Evolutionary conservation across 2,797 vertebrate species (phyloP), one percentile per base, ranked within the genome.

Genomic region (Scolopax bukidnonensis): DNA sequence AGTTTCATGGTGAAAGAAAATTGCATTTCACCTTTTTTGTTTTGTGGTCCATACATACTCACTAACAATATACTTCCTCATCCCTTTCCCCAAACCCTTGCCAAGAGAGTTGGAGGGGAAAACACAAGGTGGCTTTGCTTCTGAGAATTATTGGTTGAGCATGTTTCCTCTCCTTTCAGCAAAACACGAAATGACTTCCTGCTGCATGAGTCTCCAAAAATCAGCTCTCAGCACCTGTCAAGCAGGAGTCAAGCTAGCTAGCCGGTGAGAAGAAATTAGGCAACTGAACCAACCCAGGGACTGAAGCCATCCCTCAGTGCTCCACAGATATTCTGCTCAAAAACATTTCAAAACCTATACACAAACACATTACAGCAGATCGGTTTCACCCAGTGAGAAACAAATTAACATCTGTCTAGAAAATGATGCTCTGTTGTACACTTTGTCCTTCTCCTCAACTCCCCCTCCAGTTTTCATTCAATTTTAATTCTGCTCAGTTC

Each of bases 401-500:
- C 75, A 95, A 95, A 95, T 96, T 95, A 97, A 92, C 89, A 96
- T 95, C 93, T 96, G 71, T 88, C 60, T 83, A 83, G 87, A 89
- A 97, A 77, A 68, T 20, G 60, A 84, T 85, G 70, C 92, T 96
- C 67, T 93, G 82, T 87, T 96, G 77, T 84, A 53, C 61, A 94
- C 84, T 97, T 95, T 86, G 84, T 93, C 94, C 89, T 96, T 88
- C 65, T 87, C 64, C 89, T 48, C 41, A 90, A 87, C 50, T 92
- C 88, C 81, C 71, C 60, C 86, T 93, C 18, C 84, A 76, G 84
- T 86, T 93, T 94, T 94, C 81, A 84, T 93, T 93, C 94, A 96
- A 95, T 93, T 97, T 95, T 96, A 97, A 97, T 97, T 97, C 59
- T 94, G 70, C 56, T 65, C 70, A 88, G 11, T 94, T 95, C 80